Evolutionary conservation across 2,888 invertebrate species (phyloP), one percentile per base, ranked within the genome.

Genomic region (Chloroclystis v-ata): DNA sequence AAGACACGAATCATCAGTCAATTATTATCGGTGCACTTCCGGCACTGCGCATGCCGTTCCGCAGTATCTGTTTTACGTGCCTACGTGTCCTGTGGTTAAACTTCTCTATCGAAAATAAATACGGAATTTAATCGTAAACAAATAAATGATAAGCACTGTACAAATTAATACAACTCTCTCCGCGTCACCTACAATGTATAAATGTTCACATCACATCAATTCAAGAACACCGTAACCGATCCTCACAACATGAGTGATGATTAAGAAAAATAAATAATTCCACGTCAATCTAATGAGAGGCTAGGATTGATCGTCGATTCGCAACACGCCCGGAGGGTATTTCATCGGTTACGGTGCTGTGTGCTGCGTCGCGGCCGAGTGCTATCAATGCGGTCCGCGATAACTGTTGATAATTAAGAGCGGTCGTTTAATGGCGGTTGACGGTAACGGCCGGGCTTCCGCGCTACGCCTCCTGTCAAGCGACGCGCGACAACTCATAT

Each of bases 341-440:
- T 61, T 62, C 56, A 53, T 60, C 57, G 60, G 64, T 72, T 67
- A 69, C 61, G 60, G 62, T 61, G 60, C 49, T 58, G 65, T 60
- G 63, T 69, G 65, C 56, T 49, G 61, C 62, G 67, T 63, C 56
- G 60, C 63, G 59, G 69, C 52, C 63, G 63, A 72, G 59, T 66
- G 69, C 61, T 68, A 69, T 63, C 66, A 63, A 60, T 62, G 71
- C 64, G 64, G 73, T 72, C 59, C 64, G 63, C 67, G 62, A 67
- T 83, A 86, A 85, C 86, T 84, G 86, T 86, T 82, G 76, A 78
- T 85, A 84, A 85, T 86, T 84, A 86, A 82, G 76, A 78, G 76
- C 74, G 72, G 78, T 78, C 73, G 72, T 69, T 67, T 78, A 78
- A 80, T 82, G 69, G 73, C 61, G 67, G 69, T 61, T 67, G 78